A percentile compares a stretch with the other conserved stretches of the same genome.
These are phyloP conservation scores for Pseudopodoces humilis DNA, from an alignment of 2,113 vertebrate species.

Conservation along the genomic window DNA sequence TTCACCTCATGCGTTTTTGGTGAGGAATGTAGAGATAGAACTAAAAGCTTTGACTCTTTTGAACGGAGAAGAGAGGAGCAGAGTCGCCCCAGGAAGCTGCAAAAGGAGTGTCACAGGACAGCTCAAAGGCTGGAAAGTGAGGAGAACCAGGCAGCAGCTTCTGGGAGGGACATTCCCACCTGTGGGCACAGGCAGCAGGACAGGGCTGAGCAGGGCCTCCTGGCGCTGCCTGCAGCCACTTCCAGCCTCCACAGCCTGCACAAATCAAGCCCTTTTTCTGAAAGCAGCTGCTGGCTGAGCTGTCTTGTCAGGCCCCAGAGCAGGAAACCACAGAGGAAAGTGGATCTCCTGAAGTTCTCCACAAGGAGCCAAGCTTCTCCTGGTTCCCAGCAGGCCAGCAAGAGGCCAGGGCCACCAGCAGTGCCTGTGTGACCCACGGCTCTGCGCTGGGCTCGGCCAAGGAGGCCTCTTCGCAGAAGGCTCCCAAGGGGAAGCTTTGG, in stretches of 20 bases:
- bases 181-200: rapidly evolving
- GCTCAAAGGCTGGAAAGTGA: rapidly evolving
- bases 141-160: background rate
- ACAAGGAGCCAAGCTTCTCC: background rate
- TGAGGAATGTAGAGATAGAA: background rate
- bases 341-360: background rate
- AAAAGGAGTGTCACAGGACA: background rate
- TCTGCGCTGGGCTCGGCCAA: background rate
- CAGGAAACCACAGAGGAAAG: background rate
- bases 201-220: background rate
- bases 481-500: background rate
- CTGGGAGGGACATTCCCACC: background rate
- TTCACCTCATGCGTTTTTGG: background rate
- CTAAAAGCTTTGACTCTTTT: background rate
- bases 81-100: background rate
- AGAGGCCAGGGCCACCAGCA: background rate
- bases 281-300: background rate
- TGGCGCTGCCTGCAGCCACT: background rate
- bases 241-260: background rate
- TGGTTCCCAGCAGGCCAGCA: background rate
- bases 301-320: background rate
- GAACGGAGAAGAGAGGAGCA: background rate
- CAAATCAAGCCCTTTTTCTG: background rate
- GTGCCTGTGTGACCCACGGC: background rate
- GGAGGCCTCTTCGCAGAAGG: background rate